Evolutionary conservation across 2,113 vertebrate species (phyloP).

Genomic region (Siniperca chuatsi): DNA sequence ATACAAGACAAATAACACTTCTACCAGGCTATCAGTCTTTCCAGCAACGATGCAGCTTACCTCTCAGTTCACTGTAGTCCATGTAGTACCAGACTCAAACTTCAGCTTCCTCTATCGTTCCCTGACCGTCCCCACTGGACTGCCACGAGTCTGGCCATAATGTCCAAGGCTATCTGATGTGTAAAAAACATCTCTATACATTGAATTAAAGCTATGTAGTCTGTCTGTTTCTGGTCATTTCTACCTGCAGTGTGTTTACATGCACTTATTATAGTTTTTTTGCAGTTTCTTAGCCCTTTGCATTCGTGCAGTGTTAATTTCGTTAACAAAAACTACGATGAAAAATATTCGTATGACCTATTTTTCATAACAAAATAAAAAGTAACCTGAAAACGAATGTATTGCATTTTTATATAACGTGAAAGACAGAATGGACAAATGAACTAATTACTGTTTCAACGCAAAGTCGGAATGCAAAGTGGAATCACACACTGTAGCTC

Average conservation of each 20-base stretch:
- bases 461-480: not conserved
- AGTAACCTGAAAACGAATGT: not conserved
- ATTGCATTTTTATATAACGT: no score
- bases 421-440: not conserved
- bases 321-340: not conserved
- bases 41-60: constrained; percentile 62
- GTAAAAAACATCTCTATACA: not conserved
- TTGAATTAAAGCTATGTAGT: not conserved
- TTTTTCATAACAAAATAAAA: not conserved
- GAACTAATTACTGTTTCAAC: not conserved
- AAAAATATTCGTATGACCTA: not conserved
- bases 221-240: not conserved
- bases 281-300: not conserved
- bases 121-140: constrained; percentile 9
- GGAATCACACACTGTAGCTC: not conserved
- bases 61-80: constrained; percentile 59
- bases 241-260: not conserved
- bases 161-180: not conserved
- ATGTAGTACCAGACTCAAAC: constrained; percentile 45
- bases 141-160: not conserved
- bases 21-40: constrained; percentile 74
- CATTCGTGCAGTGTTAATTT: not conserved
- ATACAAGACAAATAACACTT: constrained; percentile 78
- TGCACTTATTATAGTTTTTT: not conserved
- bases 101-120: constrained; percentile 35